Conservation (phyloP, 2,797 vertebrate genomes). For the Florisuga fusca region DNA sequence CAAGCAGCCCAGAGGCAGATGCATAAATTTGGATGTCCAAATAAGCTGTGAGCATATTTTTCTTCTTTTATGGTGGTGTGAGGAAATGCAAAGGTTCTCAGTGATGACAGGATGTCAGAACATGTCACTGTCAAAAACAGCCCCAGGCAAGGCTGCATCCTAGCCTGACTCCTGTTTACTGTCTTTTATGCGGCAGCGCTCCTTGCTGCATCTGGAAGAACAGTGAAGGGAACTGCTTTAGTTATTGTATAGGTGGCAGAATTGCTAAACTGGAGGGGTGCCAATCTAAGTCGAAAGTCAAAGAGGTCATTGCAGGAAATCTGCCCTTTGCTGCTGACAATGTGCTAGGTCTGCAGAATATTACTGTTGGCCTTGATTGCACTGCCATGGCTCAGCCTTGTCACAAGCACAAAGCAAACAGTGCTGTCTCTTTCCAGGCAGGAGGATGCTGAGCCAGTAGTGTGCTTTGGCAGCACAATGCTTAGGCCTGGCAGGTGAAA, state of each 20-base stretch:
- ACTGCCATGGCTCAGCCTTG: neutral
- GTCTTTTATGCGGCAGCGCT: neutral
- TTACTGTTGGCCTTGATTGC: neutral
- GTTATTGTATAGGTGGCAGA: slow-evolving; percentile 21
- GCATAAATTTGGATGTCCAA: neutral
- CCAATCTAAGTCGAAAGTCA: neutral
- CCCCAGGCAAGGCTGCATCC: neutral
- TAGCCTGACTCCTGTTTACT: neutral
- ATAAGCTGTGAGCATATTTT: neutral
- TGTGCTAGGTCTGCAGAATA: neutral
- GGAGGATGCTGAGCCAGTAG: neutral
- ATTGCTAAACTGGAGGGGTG: slow-evolving; percentile 23
- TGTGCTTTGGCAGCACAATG: neutral
- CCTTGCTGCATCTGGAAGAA: neutral
- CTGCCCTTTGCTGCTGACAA: slow-evolving; percentile 8
- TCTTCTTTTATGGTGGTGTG: neutral
- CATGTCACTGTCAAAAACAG: slow-evolving; percentile 29
- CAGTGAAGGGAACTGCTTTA: neutral
- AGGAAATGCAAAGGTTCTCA: neutral
- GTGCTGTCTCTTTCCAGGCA: neutral
- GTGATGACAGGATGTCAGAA: slow-evolving; percentile 8
- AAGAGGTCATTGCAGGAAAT: neutral
- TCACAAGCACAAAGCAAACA: neutral
- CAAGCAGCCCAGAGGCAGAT: neutral
- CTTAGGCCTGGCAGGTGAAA: neutral